Base-by-base conservation (phyloP, 2,888 invertebrate species). In the Cynaeus angustus region DNA sequence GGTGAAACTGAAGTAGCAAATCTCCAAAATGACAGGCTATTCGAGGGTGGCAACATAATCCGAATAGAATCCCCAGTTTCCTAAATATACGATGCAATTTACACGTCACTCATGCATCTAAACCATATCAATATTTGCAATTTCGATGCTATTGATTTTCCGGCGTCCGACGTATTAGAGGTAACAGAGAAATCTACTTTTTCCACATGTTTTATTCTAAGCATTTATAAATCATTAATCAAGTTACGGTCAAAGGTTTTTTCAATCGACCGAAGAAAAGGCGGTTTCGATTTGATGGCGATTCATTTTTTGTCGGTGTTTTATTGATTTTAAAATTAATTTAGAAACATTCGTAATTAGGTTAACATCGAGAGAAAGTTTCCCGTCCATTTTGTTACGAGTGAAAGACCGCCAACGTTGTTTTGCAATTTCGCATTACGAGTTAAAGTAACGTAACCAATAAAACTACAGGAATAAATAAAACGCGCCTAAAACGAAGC, bases 211-310 rank as follows among this genome's bases (percentile, higher is more conserved):
- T 67, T 67, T n/a, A 56, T 59, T 30, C 43, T 56, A 21, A 45
- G 58, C 58, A 10, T 53, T 62, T 68, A 68, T 55, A 41, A 53
- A 68, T 61, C 68, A 55, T 68, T 62, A 62, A 68, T 68, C 53
- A 59, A 68, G 38, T 50, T 50, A 67, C 52, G 30, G 52, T 52
- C 53, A 68, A 61, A 14, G 46, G 28, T 59, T 66, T 59, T 37
- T 62, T 61, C 9, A 59, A 33, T 66, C 9, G 26, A 64, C 50
- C 52, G 16, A 48, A 61, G 21, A 61, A 48, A 61, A 37, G 46
- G 14, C 28, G n/a, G 30, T 12, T 45, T 4, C 33, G 26, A 56
- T 61, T 61, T 21, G 21, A 61, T 48, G 21, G 16, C 21, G 33
- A 48, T 61, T 56, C 38, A 56, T 61, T 61, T 61, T 61, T 58